Conservation (phyloP, 30 jellyfish, hydroid and myxozoan species). For the Catostylus mosaicus region DNA sequence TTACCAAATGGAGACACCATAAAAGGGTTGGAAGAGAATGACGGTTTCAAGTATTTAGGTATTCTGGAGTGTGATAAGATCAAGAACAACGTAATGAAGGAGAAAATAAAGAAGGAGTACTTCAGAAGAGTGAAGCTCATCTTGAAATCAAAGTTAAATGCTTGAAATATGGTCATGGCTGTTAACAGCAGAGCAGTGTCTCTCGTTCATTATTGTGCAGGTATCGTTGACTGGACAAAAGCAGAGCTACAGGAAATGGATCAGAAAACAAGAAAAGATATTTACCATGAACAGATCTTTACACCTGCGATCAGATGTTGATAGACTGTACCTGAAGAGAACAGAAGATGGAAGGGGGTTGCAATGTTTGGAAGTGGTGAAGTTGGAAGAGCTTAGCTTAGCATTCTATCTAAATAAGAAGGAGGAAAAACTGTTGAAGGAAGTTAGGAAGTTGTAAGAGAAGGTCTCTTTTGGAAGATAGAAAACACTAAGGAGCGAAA, state of each 20-base stretch:
- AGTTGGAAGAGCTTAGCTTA: not conserved
- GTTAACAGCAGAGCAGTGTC: conserved; percentile 13
- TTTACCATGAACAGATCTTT: not conserved
- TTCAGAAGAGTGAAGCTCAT: not conserved
- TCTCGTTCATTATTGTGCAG: not conserved
- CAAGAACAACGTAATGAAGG: conserved; percentile 9
- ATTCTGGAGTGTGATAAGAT: conserved; percentile 9
- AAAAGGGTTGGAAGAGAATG: not conserved
- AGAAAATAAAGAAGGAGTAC: not conserved
- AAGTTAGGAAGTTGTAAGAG: not conserved
- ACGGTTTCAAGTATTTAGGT: conserved; percentile 11
- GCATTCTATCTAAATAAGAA: not conserved
- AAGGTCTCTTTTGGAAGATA: not conserved
- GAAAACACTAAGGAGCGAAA: not conserved
- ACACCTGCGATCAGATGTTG: not conserved
- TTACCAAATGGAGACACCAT: conserved; percentile 19
- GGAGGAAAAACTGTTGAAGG: not conserved
- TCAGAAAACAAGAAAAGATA: conserved; percentile 1
- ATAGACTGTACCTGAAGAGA: conserved; percentile 1
- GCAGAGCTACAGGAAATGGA: conserved; percentile 19
- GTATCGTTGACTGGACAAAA: conserved; percentile 12
- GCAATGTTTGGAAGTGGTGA: not conserved
- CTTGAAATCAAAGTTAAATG: not conserved
- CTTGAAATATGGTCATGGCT: not conserved
- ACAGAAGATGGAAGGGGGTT: not conserved